Evolutionary conservation across 2,888 invertebrate species (phyloP), one percentile per base, ranked within the genome.

Genomic region (Tetranychus piercei): DNA sequence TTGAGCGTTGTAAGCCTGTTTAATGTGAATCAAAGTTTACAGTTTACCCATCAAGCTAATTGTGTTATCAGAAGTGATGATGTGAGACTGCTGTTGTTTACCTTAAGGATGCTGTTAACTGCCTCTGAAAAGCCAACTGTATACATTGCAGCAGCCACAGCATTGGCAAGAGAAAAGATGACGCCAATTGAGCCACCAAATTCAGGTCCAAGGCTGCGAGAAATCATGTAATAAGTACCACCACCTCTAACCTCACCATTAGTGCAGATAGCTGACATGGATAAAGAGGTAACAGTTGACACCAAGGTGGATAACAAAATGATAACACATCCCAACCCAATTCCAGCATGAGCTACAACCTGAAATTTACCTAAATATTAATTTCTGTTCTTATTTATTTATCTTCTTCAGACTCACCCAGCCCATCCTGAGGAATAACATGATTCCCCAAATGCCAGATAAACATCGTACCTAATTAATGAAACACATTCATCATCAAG

Each of bases 161-260:
- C 92, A 83, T 97, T 97, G 0, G 96, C 97, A 80, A 96, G 90
- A 0, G 95, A 93, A 82, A 97, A 96, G 11, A 97, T 92, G 15
- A 96, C 88, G n/a, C 97, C 97, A 22, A 97, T 94, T 0, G 95
- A 85, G 0, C 95, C 96, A 64, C 73, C 97, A 81, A 95, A 96
- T 83, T 96, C 95, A 0, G 96, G 94, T 0, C 97, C 76, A 73
- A 97, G 85, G 0, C 94, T 94, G 79, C 96, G 86, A 34, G 94
- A 95, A 81, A 97, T 95, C 81, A 99, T 92, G 84, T 93, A 99
- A 83, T 97, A 97, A 74, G 96, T 92, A 45, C 97, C 97, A 79
- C 96, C 96, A 86, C 95, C 95, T 87, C 93, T 94, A 75, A 97
- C 94, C 85, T 95, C 94, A 75, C 97, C 97, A 84, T 97, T 99